Evolutionary conservation across 1,140 invertebrate genomes (phyloP).

Genomic region (Zaprionus davidi): DNA sequence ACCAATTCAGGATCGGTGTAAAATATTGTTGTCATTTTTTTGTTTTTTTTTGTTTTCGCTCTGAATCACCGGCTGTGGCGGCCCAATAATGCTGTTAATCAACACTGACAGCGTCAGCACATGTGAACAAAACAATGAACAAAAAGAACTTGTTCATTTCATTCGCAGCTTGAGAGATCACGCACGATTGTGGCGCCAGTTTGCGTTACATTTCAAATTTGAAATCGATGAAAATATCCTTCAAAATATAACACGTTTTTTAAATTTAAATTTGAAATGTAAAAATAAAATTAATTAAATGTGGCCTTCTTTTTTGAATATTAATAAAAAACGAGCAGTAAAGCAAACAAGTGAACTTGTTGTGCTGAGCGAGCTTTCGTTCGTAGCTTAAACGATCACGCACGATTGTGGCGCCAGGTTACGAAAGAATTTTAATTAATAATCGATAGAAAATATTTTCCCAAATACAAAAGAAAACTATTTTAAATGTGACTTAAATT

Average conservation of each 20-base stretch:
- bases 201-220: slow-evolving; percentile 1
- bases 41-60: background rate
- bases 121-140: background rate
- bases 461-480: background rate
- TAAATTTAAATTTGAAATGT: background rate
- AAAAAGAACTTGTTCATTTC: background rate
- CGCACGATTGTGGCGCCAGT: background rate
- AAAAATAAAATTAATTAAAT: too few relatives aligned
- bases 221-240: background rate
- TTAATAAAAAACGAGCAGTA: too few relatives aligned
- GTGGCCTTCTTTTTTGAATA: too few relatives aligned
- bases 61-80: slow-evolving; percentile 19
- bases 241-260: background rate
- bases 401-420: background rate
- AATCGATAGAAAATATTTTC: background rate
- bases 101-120: slow-evolving; percentile 5
- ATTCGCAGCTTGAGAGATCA: background rate
- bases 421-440: background rate
- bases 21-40: slow-evolving; percentile 70
- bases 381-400: background rate
- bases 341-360: too few relatives aligned
- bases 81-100: background rate
- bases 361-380: background rate
- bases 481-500: slow-evolving; percentile 11
- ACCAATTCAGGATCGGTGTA: slow-evolving; percentile 72